A percentile compares a stretch with the other conserved stretches of the same genome.
Conservation (phyloP, 1,140 invertebrate species). For the Scaptomyza pallida region DNA sequence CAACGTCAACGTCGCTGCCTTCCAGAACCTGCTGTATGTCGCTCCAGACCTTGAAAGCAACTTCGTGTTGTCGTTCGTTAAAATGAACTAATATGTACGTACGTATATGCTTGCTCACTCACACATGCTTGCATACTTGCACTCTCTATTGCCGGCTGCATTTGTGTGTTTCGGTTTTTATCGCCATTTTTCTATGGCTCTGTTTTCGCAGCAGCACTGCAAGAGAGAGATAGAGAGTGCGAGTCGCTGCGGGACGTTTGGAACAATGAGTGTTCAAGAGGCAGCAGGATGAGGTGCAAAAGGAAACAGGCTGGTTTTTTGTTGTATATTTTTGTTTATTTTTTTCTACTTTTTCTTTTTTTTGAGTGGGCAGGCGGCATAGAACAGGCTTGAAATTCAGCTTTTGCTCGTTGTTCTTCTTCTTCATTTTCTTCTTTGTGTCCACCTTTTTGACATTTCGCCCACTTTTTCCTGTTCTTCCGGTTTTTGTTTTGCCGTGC, state of each 20-base stretch:
- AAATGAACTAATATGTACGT: background rate
- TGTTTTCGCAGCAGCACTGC: conserved; percentile 9
- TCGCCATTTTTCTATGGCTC: conserved; percentile 47
- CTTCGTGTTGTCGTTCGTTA: conserved; percentile 43
- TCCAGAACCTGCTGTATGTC: conserved; percentile 54
- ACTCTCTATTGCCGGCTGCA: conserved; percentile 53
- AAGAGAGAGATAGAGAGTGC: background rate
- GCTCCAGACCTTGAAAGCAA: conserved; percentile 78
- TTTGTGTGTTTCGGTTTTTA: conserved; percentile 49
- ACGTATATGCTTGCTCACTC: conserved; percentile 4
- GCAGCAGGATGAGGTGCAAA: conserved; percentile 13
- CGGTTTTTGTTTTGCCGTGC: conserved; percentile 78
- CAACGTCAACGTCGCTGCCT: conserved; percentile 27
- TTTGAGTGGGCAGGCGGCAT: conserved; percentile 45
- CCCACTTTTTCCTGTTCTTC: conserved; percentile 82
- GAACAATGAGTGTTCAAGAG: background rate
- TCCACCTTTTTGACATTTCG: conserved; percentile 79
- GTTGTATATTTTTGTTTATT: conserved; percentile 1
- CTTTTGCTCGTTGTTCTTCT: conserved; percentile 20
- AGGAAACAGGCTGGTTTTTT: conserved; percentile 17
- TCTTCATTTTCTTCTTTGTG: conserved; percentile 43
- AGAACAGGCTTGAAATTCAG: conserved; percentile 50
- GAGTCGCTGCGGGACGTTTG: background rate
- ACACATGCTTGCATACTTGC: conserved; percentile 49
- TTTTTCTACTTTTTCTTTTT: no score